Evolutionary conservation across 2,797 vertebrate genomes (phyloP), one percentile per base, ranked within the genome.

Genomic region (Poliocrania exsul): DNA sequence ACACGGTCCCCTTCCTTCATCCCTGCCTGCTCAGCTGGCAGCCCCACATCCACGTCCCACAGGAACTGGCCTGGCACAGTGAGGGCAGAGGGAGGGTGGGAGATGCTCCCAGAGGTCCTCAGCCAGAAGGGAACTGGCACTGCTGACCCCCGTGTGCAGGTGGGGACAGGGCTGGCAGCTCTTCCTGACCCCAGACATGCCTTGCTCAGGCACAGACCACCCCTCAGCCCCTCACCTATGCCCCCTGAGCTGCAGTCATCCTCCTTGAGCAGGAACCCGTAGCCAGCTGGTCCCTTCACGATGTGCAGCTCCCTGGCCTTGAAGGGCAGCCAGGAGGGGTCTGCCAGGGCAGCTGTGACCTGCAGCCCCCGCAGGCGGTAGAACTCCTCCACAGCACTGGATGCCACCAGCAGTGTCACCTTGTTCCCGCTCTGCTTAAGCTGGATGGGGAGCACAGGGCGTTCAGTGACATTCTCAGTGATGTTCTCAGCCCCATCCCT

Each of bases 1-100:
- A 99, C 96, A 20, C 99, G 98, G 71, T 99, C 99, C 44, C 99
- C 99, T 15, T 98, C 98, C 96, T 92, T 97, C 99, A 99, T 99
- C 88, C 99, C 98, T 1, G 98, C 98, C 80, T 72, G 96, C 91
- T 99, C 98, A 0, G 99, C 99, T 0, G 99, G 99, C 92, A 99
- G 98, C 54, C 98, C 98, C 0, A n/a, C 96, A 18, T 99, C 99
- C 90, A 99, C 97, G 0, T 99, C 99, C 92, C 98, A 96, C 82
- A 99, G 97, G 83, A 99, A 97, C 84, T 99, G 99, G 53, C 97
- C 99, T 99, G 92, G 20, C 70, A 4, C 23, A 7, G 54, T 0
- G 37, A 0, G 61, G 86, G 70, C 35, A 56, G 11, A 79, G 58
- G 20, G 35, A 64, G 10, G 2, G 19, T 31, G 49, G 23, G 66